Evolutionary conservation across 1,140 invertebrate species (phyloP), one percentile per base, ranked within the genome.

Genomic region (Tachypleus tridentatus): DNA sequence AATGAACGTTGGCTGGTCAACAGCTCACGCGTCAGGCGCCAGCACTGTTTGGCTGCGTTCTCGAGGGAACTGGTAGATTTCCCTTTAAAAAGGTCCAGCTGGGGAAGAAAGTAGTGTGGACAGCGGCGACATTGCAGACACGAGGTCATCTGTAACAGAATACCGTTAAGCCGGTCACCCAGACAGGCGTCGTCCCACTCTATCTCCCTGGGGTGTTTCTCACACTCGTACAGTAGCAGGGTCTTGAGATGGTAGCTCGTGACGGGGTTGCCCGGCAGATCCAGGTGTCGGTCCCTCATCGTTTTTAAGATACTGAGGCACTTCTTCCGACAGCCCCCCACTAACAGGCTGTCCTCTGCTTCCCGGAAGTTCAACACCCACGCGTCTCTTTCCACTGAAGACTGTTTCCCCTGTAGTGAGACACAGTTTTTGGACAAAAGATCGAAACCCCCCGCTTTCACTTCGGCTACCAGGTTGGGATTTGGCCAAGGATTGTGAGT

Each of bases 401-500:
- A 90, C 74, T 95, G 92, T 76, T 97, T 96, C 10, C 93, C 93
- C 70, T 81, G 74, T 74, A 81, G 64, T 72, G 79, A 70, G 6
- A 90, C 83, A 72, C 87, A 87, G 76, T 98, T 95, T 74, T 95
- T 96, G 5, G 91, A 95, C 4, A 98, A 77, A 65, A 98, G 80
- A 76, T 98, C 93, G 78, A 98, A 98, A 3, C 96, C 96, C 79
- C 98, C 94, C 0, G 90, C 91, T 72, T 98, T 97, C 2, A 97
- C 93, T 76, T 98, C 94, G 5, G 92, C 91, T 0, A 97, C 92
- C 9, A 96, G 83, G 74, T 89, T 93, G 0, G 92, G 93, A 77
- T 93, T 91, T 10, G 94, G 93, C 93, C 93, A 96, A 0, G 89
- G 86, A 63, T 91, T 89, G 68, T 91, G 88, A 0, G 90, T 87